Conservation (phyloP, 2,888 invertebrate species). For the Sialis lutaria region DNA sequence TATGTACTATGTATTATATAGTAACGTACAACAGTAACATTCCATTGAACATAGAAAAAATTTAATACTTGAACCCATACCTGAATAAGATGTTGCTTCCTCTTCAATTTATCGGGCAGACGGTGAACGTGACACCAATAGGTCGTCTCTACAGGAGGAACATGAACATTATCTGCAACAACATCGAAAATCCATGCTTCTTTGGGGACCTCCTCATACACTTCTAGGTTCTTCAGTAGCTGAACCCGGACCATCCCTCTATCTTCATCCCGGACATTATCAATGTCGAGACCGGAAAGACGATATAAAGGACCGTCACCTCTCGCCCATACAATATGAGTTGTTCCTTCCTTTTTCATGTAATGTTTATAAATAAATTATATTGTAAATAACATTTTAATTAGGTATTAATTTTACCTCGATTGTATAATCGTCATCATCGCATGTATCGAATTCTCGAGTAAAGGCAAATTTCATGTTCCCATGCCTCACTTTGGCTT, state of each 20-base stretch:
- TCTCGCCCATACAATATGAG: constrained; percentile 71
- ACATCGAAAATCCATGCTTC: constrained; percentile 41
- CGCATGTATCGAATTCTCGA: constrained; percentile 74
- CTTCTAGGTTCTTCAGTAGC: constrained; percentile 33
- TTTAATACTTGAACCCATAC: constrained; percentile 23
- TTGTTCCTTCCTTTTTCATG: constrained; percentile 62
- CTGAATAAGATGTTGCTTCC: constrained; percentile 67
- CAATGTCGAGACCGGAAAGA: constrained; percentile 44
- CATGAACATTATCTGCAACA: constrained; percentile 41
- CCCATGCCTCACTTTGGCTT: constrained; percentile 26
- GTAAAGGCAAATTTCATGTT: constrained; percentile 54
- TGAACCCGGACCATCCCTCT: constrained; percentile 67
- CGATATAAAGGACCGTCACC: constrained; percentile 57
- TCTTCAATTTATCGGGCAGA: constrained; percentile 49
- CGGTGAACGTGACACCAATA: constrained; percentile 90
- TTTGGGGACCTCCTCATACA: constrained; percentile 22
- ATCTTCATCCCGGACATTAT: constrained; percentile 30
- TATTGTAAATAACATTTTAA: too few species aligned
- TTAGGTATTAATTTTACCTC: constrained; percentile 32
- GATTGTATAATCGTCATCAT: constrained; percentile 53
- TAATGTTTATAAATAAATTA: too few species aligned
- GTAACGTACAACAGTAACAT: too few species aligned
- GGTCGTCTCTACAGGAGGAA: constrained; percentile 79
- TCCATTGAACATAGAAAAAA: too few species aligned
- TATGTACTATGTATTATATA: too few species aligned